Conservation (phyloP, 2,797 vertebrate species). For the Trematomus bernacchii region DNA sequence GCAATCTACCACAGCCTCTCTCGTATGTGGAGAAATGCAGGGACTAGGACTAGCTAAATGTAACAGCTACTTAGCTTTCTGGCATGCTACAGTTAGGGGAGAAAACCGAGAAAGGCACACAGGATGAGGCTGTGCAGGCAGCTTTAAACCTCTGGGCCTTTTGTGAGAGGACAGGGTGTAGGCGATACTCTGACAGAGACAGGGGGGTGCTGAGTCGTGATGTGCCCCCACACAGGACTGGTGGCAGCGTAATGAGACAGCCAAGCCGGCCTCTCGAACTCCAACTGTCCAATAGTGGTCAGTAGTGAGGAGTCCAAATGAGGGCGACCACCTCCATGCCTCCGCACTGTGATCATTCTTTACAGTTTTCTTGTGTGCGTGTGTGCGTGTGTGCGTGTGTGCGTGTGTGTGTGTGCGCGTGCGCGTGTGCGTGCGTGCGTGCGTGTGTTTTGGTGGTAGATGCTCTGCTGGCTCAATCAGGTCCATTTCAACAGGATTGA, state of each 20-base stretch:
- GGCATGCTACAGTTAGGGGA: neutral
- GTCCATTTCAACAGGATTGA: conserved; percentile 5
- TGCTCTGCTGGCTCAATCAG: conserved; percentile 1
- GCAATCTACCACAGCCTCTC: conserved; percentile 50
- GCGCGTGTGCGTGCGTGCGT: neutral
- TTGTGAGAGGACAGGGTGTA: conserved; percentile 44
- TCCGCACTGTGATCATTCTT: conserved; percentile 42
- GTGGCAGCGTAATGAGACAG: conserved; percentile 75
- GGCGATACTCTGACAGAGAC: conserved; percentile 59
- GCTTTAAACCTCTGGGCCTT: conserved; percentile 38
- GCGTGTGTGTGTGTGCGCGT: neutral
- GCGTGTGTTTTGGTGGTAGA: too few relatives aligned
- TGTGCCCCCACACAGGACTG: conserved; percentile 53
- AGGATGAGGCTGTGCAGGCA: conserved; percentile 15
- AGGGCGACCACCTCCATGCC: conserved; percentile 50
- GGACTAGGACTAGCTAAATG: conserved; percentile 26
- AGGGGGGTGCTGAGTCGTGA: conserved; percentile 55
- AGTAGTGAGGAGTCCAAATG: conserved; percentile 59
- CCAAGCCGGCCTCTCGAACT: conserved; percentile 54
- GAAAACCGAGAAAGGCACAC: conserved; percentile 32
- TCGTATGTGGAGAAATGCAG: conserved; percentile 31
- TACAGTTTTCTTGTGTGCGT: conserved; percentile 11
- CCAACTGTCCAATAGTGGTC: conserved; percentile 64
- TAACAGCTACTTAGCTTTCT: conserved; percentile 38
- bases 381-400: neutral